These are phyloP conservation scores for Lepus townsendii DNA, from an alignment of 2,797 vertebrate species.

Conservation along the genomic window DNA sequence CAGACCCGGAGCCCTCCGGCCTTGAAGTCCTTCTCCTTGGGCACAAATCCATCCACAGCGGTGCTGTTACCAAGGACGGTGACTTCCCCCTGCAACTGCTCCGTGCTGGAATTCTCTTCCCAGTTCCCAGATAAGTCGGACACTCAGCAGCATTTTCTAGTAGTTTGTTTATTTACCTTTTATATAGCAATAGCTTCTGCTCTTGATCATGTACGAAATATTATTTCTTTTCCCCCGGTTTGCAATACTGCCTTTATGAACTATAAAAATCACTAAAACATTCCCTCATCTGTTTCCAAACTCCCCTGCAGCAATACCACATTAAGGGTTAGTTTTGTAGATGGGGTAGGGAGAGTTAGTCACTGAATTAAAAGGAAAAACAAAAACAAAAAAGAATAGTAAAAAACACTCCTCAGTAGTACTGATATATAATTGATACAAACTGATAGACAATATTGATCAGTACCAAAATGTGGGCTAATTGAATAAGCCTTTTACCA, in stretches of 20 bases:
- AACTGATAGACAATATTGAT: not conserved
- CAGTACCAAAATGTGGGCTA: not conserved
- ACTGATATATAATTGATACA: not conserved
- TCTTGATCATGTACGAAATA: not conserved
- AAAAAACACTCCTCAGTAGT: not conserved
- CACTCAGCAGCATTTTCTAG: not conserved
- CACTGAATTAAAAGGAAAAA: not conserved
- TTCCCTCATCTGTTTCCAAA: not conserved
- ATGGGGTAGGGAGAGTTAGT: not conserved
- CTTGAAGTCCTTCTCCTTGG: not conserved
- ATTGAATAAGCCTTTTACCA: not conserved
- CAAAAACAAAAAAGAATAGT: not conserved
- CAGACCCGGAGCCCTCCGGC: not conserved
- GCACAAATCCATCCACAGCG: not conserved
- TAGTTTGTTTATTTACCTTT: not conserved
- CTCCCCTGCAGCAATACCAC: not conserved
- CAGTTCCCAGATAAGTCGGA: not conserved
- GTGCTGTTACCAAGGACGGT: not conserved
- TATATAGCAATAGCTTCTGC: not conserved
- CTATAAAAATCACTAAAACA: not conserved
- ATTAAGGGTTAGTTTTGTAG: not conserved
- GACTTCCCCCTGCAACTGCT: not conserved
- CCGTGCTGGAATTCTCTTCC: not conserved
- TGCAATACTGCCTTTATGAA: not conserved
- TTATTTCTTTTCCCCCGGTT: not conserved